Percentiles rank a stretch among this genome's conserved stretches.
Conservation (phyloP, 64 coral and sea anemone genomes). For the Acropora yongei region DNA sequence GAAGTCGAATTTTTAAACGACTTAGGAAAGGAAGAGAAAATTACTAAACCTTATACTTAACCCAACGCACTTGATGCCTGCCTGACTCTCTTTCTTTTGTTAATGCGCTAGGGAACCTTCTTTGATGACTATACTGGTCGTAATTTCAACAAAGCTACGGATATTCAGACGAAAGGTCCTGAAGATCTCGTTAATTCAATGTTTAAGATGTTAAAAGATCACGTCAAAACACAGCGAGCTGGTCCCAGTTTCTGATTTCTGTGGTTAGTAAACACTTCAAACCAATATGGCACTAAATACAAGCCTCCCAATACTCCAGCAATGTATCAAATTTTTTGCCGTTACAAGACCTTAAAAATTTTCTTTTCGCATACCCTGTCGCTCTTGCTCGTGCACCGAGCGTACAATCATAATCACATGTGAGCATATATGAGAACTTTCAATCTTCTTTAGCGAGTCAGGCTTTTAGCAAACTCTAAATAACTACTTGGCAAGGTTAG, state of each 20-base stretch:
- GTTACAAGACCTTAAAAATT: not conserved
- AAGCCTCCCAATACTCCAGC: conserved; percentile 20
- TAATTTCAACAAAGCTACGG: not conserved
- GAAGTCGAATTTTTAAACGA: no score
- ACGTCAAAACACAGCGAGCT: not conserved
- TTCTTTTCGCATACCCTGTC: not conserved
- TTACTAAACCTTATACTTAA: no score
- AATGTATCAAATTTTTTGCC: conserved; percentile 1
- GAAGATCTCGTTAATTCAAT: not conserved
- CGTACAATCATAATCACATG: not conserved
- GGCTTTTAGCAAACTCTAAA: not conserved
- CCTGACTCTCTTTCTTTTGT: not conserved
- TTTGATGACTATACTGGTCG: not conserved
- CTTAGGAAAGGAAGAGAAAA: no score
- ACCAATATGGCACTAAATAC: conserved; percentile 23
- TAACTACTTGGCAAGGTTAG: not conserved
- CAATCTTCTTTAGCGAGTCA: not conserved
- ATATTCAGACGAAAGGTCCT: not conserved
- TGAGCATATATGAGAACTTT: not conserved
- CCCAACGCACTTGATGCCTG: not conserved
- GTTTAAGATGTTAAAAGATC: not conserved
- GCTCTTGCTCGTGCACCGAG: not conserved
- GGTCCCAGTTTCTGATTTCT: not conserved
- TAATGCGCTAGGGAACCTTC: not conserved
- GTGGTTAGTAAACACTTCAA: conserved; percentile 28